Percentiles rank a stretch among this genome's conserved stretches.
phyloP scores from a whole-genome alignment of 1,140 invertebrate genomes.

The Luehdorfia chinensis region DNA sequence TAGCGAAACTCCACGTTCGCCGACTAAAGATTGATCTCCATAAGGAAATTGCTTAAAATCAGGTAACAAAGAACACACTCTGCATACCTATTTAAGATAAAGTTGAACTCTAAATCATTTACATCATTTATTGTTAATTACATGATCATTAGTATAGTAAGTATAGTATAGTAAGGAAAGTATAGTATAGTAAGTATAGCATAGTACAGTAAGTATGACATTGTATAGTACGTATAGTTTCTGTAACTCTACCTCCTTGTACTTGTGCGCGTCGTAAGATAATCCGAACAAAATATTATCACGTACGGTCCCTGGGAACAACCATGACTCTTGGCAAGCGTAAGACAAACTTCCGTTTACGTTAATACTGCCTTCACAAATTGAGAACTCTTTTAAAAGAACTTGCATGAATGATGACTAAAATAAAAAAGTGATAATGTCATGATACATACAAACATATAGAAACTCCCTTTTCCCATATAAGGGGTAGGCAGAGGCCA shows the following conservation, averaged over 20 bases:
- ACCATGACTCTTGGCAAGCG: slow-evolving; percentile 87
- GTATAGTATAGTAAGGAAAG: no score
- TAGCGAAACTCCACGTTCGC: slow-evolving; percentile 87
- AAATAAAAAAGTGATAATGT: slow-evolving; percentile 26
- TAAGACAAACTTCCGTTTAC: slow-evolving; percentile 84
- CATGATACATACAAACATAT: neutral
- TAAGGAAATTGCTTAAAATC: slow-evolving; percentile 84
- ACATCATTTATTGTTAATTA: neutral
- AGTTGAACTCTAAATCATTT: neutral
- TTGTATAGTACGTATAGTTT: no score
- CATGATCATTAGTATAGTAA: no score
- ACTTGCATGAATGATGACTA: slow-evolving; percentile 85
- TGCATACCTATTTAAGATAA: slow-evolving; percentile 70
- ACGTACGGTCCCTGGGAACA: slow-evolving; percentile 82
- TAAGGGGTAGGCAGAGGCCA: no score
- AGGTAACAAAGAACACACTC: slow-evolving; percentile 78
- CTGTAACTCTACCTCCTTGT: slow-evolving; percentile 82
- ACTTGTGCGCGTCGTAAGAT: slow-evolving; percentile 81
- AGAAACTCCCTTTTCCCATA: neutral
- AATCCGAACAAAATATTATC: slow-evolving; percentile 92
- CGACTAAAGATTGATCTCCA: slow-evolving; percentile 88
- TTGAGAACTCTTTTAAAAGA: slow-evolving; percentile 83
- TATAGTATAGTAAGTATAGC: no score
- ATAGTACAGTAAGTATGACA: no score
- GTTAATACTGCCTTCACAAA: slow-evolving; percentile 78